Percentiles rank a stretch among this genome's conserved stretches.
These are phyloP conservation scores for Drosophila siamana DNA, from an alignment of 2,888 invertebrate genomes.

Conservation along the genomic window DNA sequence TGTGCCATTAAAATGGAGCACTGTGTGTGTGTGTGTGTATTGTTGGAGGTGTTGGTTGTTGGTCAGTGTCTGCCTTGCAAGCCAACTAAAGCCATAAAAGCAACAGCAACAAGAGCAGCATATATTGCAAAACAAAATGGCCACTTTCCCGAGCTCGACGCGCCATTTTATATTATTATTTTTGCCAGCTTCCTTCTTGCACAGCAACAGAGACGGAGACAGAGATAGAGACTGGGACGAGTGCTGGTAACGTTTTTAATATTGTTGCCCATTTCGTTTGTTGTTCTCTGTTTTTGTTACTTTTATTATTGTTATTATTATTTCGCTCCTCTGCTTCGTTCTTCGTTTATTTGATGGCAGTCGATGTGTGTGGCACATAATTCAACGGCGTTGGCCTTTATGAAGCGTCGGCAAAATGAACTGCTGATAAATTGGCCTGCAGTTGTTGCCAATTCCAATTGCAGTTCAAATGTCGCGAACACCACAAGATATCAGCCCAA, in stretches of 20 bases:
- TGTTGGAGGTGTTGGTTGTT: constrained; percentile 47
- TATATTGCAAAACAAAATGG: constrained; percentile 69
- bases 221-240: constrained; percentile 1
- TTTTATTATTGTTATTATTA: constrained; percentile 28
- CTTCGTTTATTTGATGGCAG: too few species aligned
- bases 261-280: constrained; percentile 52
- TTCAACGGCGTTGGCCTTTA: constrained; percentile 43
- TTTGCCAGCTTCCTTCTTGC: constrained; percentile 53
- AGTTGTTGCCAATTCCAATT: constrained; percentile 14
- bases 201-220: constrained; percentile 17
- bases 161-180: constrained; percentile 78
- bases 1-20: constrained; percentile 72
- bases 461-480: constrained; percentile 58
- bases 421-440: constrained; percentile 39
- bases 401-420: constrained; percentile 24
- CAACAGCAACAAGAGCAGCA: constrained; percentile 48
- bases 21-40: constrained; percentile 29
- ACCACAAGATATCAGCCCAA: constrained; percentile 50
- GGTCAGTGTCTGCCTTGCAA: constrained; percentile 64
- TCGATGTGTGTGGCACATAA: constrained; percentile 68
- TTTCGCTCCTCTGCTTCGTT: constrained; percentile 53
- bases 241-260: constrained; percentile 67
- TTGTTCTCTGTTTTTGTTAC: constrained; percentile 29
- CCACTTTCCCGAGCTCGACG: constrained; percentile 55
- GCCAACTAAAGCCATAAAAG: constrained; percentile 78